Percentiles rank a stretch among this genome's conserved stretches.
Conservation (phyloP, 2,797 vertebrate genomes). For the Rallus crepitans region DNA sequence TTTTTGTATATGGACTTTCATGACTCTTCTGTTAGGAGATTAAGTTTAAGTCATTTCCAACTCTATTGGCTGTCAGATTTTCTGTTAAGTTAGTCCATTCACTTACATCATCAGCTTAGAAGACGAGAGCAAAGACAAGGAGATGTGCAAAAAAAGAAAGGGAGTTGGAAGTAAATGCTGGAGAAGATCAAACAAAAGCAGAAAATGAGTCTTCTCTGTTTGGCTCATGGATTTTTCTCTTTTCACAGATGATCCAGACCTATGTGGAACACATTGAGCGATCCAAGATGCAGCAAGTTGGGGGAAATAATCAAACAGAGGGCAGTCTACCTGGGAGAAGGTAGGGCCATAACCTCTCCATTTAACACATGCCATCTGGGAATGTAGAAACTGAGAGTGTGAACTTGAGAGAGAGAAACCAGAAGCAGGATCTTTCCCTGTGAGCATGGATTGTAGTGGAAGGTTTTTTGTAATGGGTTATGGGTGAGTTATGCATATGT, state of each 20-base stretch:
- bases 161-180: background rate
- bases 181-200: background rate
- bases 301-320: conserved; percentile 90
- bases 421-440: background rate
- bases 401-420: background rate
- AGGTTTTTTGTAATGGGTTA: background rate
- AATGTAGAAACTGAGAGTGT: background rate
- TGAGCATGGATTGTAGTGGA: background rate
- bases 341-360: conserved; percentile 78
- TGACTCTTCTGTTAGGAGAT: background rate
- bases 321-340: conserved; percentile 88
- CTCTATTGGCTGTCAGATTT: background rate
- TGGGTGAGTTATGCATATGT: background rate
- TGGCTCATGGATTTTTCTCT: background rate
- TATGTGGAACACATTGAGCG: conserved; percentile 97
- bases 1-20: background rate
- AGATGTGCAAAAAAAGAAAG: background rate
- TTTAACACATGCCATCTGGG: background rate
- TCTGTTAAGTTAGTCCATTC: background rate
- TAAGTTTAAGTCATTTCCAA: background rate
- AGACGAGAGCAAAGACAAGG: background rate
- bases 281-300: conserved; percentile 93
- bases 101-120: background rate
- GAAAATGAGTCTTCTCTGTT: background rate
- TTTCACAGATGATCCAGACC: conserved; percentile 95